phyloP scores from a whole-genome alignment of 1,140 invertebrate species.

The Brachionus rotundiformis region DNA sequence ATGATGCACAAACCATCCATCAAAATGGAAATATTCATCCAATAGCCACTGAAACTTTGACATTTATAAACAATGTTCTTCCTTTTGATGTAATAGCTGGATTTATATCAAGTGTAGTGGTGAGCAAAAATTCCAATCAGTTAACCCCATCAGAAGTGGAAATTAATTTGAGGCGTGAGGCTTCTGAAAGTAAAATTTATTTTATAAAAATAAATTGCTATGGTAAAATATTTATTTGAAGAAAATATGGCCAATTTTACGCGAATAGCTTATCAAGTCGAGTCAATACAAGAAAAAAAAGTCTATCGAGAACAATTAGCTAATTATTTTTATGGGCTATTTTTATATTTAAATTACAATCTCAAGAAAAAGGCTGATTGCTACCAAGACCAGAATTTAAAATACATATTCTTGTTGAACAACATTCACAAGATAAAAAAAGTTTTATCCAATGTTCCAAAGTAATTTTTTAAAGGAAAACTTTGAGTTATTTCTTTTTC shows the following conservation, averaged over 20 bases:
- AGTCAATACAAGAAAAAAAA: constrained; percentile 23
- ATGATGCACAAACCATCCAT: neutral
- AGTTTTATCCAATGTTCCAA: neutral
- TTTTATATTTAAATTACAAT: constrained; percentile 45
- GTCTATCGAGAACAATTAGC: constrained; percentile 9
- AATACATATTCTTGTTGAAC: constrained; percentile 24
- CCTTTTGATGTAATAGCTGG: constrained; percentile 51
- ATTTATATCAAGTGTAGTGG: constrained; percentile 48
- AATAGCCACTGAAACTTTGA: constrained; percentile 25
- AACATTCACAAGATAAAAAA: constrained; percentile 33
- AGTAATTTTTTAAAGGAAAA: neutral
- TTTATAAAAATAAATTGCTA: neutral
- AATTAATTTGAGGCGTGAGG: constrained; percentile 9
- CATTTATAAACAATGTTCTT: constrained; percentile 26
- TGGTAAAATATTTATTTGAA: neutral
- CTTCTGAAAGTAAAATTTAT: neutral
- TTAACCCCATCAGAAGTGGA: constrained; percentile 34
- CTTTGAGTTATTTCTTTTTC: neutral
- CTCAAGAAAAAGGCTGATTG: constrained; percentile 43
- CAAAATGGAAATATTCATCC: constrained; percentile 49
- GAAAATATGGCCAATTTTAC: constrained; percentile 19
- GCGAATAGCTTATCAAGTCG: constrained; percentile 39
- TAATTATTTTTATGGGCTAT: constrained; percentile 43
- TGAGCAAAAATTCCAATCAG: constrained; percentile 39
- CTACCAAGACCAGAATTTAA: constrained; percentile 40